phyloP scores from a whole-genome alignment of 2,797 vertebrate species.

The Sebastolobus altivelis region DNA sequence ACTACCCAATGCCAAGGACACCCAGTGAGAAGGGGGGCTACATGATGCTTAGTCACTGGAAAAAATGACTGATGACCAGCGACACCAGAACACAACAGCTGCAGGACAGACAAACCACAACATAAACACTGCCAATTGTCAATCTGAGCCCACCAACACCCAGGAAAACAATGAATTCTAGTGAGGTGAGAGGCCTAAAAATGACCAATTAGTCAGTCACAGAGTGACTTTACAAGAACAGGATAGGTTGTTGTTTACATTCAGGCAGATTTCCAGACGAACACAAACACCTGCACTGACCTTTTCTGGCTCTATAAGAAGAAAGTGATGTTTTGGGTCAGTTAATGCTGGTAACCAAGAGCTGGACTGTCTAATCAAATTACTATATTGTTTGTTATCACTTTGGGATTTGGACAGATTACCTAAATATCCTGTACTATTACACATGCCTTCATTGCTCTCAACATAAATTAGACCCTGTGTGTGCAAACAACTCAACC shows the following conservation, averaged over 20 bases:
- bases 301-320: constrained; percentile 22
- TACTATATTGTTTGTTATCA: background rate
- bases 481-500: background rate
- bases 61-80: constrained; percentile 60
- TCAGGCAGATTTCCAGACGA: background rate
- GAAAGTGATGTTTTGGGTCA: constrained; percentile 3
- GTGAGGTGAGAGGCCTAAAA: constrained; percentile 68
- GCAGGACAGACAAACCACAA: constrained; percentile 62
- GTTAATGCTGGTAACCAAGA: background rate
- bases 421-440: background rate
- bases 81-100: constrained; percentile 71
- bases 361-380: background rate
- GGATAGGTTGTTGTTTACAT: constrained; percentile 18
- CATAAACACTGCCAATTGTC: constrained; percentile 54
- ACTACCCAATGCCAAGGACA: constrained; percentile 27
- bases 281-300: constrained; percentile 29
- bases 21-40: background rate
- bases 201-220: constrained; percentile 17
- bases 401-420: background rate
- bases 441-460: background rate
- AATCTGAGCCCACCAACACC: constrained; percentile 24
- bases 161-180: constrained; percentile 52
- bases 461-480: background rate
- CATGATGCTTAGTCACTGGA: constrained; percentile 73
- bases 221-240: constrained; percentile 1